phyloP scores from a whole-genome alignment of 2,797 vertebrate species.

The Gadopsis bispinosus region DNA sequence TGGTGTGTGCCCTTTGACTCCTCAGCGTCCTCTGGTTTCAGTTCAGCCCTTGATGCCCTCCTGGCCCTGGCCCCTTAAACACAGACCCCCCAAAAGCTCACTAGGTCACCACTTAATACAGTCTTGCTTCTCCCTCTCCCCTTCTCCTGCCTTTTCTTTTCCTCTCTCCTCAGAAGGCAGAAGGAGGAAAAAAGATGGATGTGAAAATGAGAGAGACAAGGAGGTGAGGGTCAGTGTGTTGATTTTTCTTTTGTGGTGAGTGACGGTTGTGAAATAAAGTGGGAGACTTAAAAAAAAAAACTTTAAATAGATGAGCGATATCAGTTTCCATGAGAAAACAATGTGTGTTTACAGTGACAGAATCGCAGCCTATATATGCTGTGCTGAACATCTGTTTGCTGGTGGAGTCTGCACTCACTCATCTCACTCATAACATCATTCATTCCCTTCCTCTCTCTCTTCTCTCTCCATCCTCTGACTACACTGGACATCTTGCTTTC shows the following conservation, averaged over 20 bases:
- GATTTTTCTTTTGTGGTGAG: constrained; percentile 30
- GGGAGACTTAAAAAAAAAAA: constrained; percentile 26
- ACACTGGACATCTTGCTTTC: constrained; percentile 55
- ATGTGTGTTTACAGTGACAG: constrained; percentile 55
- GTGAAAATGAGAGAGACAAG: constrained; percentile 9
- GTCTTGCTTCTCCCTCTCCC: not conserved
- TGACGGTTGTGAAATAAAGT: constrained; percentile 4
- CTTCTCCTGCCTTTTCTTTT: not conserved
- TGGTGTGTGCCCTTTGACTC: constrained; percentile 38
- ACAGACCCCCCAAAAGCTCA: constrained; percentile 31
- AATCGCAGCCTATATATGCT: constrained; percentile 38
- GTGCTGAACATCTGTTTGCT: constrained; percentile 68
- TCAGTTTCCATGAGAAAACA: constrained; percentile 47
- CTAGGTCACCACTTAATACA: constrained; percentile 16
- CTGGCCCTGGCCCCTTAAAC: constrained; percentile 33
- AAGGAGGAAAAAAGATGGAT: not conserved
- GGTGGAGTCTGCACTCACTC: constrained; percentile 64
- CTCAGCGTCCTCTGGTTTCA: constrained; percentile 42
- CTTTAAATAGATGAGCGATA: constrained; percentile 45
- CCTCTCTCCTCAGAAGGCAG: not conserved
- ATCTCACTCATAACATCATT: constrained; percentile 60
- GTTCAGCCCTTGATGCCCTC: constrained; percentile 28
- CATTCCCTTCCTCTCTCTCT: constrained; percentile 24
- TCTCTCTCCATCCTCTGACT: constrained; percentile 52
- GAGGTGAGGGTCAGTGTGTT: constrained; percentile 25